Evolutionary conservation across 2,797 vertebrate genomes (phyloP), one percentile per base, ranked within the genome.

Genomic region (Emydoidea blandingii): DNA sequence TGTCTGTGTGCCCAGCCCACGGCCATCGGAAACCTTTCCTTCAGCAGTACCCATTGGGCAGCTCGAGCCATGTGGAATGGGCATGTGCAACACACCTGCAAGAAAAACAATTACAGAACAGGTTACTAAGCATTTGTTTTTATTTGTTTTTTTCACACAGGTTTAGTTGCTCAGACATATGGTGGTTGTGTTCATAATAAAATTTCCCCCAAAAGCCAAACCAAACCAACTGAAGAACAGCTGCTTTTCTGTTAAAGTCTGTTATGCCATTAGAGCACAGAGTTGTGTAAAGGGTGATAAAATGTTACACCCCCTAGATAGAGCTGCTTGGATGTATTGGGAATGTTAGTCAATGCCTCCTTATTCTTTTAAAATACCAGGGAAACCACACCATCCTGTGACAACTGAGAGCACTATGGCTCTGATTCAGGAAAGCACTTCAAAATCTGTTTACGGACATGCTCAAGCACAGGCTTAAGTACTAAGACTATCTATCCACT

Each of bases 221-320:
- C 29, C 5, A 59, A 59, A 31, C 6, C 29, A 62, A n/a, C 16
- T n/a, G 34, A 65, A 65, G 62, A n/a, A 65, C 62, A n/a, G 34
- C 27, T 80, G 0, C 76, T 91, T 86, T 87, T 62, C 14, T 83
- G 6, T 44, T 82, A 19, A 37, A 8, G 23, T 0, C 5, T 80
- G 25, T 31, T 68, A 54, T 23, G 86, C 3, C 47, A 1, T 37
- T 62, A 68, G 10, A 85, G 54, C 79, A 92, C 50, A 92, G 50
- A 11, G 29, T 50, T 72, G 34, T 86, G 3, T 65, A 31, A 14
- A 57, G 15, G n/a, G 5, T 4, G 44, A 81, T 21, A 54, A 2
- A 3, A 87, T 11, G 0, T 86, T 76, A 68, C 56, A 74, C 6
- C 21, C 14, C 5, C 44, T 1, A 80, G 7, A 0, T 2, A 27